A percentile compares a stretch with the other conserved stretches of the same genome.
Conservation (phyloP, 2,888 invertebrate genomes). For the Pseudeuparius sepicola region DNA sequence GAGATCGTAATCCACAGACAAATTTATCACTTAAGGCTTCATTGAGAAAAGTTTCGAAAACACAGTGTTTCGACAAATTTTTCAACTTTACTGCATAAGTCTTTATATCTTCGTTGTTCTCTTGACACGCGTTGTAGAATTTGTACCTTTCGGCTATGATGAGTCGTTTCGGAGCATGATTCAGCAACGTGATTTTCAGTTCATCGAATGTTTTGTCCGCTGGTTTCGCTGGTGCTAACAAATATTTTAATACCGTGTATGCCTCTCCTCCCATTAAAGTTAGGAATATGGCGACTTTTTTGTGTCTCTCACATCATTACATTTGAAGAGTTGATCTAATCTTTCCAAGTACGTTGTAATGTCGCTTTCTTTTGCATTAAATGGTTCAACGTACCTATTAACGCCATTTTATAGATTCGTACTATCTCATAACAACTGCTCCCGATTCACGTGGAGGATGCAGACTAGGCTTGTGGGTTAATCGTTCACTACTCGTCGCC, state of each 20-base stretch:
- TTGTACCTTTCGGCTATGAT: constrained; percentile 26
- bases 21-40: constrained; percentile 21
- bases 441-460: no score
- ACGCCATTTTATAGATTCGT: no score
- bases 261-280: constrained; percentile 24
- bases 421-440: no score
- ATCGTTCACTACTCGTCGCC: no score
- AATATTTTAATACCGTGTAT: constrained; percentile 20
- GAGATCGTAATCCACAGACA: constrained; percentile 22
- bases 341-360: constrained; percentile 21
- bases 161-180: constrained; percentile 21
- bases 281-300: constrained; percentile 23
- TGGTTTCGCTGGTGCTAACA: constrained; percentile 22
- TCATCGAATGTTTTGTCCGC: constrained; percentile 17
- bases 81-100: constrained; percentile 22
- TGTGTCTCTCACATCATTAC: constrained; percentile 21
- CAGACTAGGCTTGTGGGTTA: no score
- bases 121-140: constrained; percentile 25
- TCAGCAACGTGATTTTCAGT: constrained; percentile 16
- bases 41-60: constrained; percentile 24
- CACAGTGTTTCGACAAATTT: constrained; percentile 22
- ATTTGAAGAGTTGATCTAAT: constrained; percentile 22
- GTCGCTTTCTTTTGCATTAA: constrained; percentile 16
- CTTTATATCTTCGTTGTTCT: constrained; percentile 15
- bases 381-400: constrained; percentile 18